A percentile compares a stretch with the other conserved stretches of the same genome.
Evolutionary conservation across 2,888 invertebrate genomes (phyloP).

Genomic region (Shargacucullia verbasci): DNA sequence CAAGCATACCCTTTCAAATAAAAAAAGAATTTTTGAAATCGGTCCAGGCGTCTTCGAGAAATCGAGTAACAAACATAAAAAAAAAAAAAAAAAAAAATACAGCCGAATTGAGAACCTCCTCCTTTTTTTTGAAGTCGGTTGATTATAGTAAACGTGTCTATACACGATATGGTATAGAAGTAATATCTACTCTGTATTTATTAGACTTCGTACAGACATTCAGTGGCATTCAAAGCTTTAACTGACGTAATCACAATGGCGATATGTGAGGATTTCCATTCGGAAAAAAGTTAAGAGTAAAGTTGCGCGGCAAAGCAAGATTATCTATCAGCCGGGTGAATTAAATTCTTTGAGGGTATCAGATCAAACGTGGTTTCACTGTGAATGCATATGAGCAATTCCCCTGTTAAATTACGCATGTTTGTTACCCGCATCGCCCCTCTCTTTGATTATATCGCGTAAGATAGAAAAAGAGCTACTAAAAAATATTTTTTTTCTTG

Average conservation of each 20-base stretch:
- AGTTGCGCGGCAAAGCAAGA: constrained; percentile 10
- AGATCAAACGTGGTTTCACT: constrained; percentile 38
- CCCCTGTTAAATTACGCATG: constrained; percentile 33
- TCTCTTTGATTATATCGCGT: constrained; percentile 35
- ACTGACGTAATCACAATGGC: constrained; percentile 23
- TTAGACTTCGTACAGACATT: not conserved
- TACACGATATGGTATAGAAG: not conserved
- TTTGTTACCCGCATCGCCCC: constrained; percentile 21
- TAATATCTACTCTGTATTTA: not conserved
- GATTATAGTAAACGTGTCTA: constrained; percentile 4
- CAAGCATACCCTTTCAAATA: too few species aligned
- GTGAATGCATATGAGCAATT: constrained; percentile 35
- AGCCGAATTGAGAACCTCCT: too few species aligned
- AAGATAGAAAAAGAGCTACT: constrained; percentile 25
- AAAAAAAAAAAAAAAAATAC: too few species aligned
- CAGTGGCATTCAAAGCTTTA: constrained; percentile 17
- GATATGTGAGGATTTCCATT: constrained; percentile 10
- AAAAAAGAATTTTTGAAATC: too few species aligned
- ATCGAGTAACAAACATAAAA: too few species aligned
- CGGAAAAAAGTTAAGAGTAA: constrained; percentile 10
- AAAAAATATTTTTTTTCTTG: constrained; percentile 25
- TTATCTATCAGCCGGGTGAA: constrained; percentile 20
- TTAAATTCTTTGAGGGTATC: constrained; percentile 31
- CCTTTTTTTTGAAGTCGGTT: too few species aligned
- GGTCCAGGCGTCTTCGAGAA: too few species aligned